Conservation (phyloP, 2,797 vertebrate genomes). For the Etheostoma perlongum region DNA sequence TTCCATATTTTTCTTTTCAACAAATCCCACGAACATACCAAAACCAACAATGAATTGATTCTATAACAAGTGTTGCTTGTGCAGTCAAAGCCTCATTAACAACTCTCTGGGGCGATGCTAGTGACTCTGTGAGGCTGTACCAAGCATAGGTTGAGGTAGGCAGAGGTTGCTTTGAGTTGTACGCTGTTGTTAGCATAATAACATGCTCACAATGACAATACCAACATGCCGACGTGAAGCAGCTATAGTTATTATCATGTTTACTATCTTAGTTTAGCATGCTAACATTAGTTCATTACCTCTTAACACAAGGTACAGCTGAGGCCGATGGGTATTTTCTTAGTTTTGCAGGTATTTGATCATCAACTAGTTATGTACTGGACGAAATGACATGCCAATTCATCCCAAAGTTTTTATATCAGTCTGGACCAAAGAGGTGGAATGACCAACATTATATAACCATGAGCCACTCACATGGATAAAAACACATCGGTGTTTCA, state of each 20-base stretch:
- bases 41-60: constrained; percentile 4
- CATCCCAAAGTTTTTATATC: neutral
- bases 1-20: neutral
- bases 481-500: neutral
- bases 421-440: neutral
- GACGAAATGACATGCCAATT: neutral
- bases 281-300: too few species aligned
- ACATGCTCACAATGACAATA: too few species aligned
- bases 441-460: neutral
- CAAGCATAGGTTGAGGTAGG: neutral
- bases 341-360: too few species aligned
- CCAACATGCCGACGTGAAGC: too few species aligned
- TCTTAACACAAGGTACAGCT: too few species aligned
- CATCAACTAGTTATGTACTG: too few species aligned
- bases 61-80: neutral
- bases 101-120: neutral
- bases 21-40: constrained; percentile 5
- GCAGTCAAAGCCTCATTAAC: neutral
- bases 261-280: too few species aligned
- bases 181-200: neutral
- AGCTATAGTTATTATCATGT: too few species aligned
- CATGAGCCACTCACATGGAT: neutral
- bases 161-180: neutral
- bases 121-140: neutral
- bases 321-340: too few species aligned